These are phyloP conservation scores for Heterotis niloticus DNA, from an alignment of 2,113 vertebrate genomes.

Conservation along the genomic window DNA sequence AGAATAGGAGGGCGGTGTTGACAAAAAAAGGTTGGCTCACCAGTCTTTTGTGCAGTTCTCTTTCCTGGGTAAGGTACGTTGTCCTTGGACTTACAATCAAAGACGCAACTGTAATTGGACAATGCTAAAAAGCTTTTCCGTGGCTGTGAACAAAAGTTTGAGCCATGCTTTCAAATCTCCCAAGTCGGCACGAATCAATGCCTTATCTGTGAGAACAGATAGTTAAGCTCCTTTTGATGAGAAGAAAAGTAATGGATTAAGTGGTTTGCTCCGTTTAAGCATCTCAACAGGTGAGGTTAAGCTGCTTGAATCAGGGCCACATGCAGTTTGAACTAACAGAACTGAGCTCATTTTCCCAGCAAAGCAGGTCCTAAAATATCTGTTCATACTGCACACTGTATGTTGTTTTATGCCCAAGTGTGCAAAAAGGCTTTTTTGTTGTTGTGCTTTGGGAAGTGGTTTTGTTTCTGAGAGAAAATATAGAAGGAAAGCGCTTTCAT, in stretches of 20 bases:
- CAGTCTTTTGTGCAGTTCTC: neutral
- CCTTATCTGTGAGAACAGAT: conserved; percentile 22
- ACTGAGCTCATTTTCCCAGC: neutral
- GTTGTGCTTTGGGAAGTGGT: neutral
- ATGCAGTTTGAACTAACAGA: neutral
- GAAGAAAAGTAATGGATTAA: conserved; percentile 27
- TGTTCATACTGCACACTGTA: neutral
- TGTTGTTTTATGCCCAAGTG: neutral
- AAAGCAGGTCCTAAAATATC: neutral
- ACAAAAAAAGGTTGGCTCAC: neutral
- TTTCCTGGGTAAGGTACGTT: neutral
- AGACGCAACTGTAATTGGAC: neutral
- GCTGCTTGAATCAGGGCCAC: conserved; percentile 2
- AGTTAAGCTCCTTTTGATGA: conserved; percentile 31
- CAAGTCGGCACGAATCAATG: neutral
- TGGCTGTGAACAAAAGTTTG: neutral
- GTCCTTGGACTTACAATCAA: neutral
- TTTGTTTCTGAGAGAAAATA: neutral
- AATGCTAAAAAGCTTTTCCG: neutral
- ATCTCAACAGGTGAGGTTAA: conserved; percentile 24
- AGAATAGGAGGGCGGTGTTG: too few species aligned
- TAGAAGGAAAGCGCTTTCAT: neutral
- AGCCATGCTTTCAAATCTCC: conserved; percentile 12
- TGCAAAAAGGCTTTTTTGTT: neutral
- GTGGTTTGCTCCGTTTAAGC: conserved; percentile 22